phyloP scores from a whole-genome alignment of 2,888 invertebrate species.

The Acanthosepion pharaonis region DNA sequence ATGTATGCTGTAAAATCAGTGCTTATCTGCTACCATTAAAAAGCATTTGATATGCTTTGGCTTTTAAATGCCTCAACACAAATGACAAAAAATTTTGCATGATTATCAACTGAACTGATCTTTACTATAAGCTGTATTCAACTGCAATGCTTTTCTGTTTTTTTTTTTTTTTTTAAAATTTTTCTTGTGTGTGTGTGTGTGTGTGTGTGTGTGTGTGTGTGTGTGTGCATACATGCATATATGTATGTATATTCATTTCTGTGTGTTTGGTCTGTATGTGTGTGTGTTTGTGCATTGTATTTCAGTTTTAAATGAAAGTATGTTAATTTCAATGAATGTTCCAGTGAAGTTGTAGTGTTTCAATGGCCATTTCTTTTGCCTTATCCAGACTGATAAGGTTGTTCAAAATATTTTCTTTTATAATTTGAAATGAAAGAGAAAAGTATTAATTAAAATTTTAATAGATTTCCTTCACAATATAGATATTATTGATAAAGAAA shows the following conservation, averaged over 20 bases:
- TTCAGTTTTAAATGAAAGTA: background rate
- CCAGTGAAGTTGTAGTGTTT: background rate
- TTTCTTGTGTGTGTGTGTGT: background rate
- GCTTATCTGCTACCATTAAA: constrained; percentile 23
- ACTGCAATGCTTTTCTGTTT: background rate
- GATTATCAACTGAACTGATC: background rate
- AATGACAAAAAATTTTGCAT: background rate
- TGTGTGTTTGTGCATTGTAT: constrained; percentile 3
- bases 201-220: background rate
- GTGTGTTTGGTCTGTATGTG: background rate
- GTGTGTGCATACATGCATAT: background rate
- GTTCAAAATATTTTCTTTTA: background rate
- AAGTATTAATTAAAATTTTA: background rate
- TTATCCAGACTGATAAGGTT: background rate
- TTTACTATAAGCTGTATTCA: background rate
- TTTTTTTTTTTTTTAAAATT: background rate
- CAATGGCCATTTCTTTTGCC: background rate
- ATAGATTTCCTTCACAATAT: background rate
- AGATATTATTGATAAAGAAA: background rate
- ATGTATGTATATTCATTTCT: background rate
- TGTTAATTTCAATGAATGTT: background rate
- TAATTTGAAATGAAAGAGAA: background rate
- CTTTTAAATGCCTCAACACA: background rate
- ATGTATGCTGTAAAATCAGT: background rate
- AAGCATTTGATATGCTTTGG: background rate